Base-by-base conservation (phyloP, 2,888 invertebrate genomes). In the Drosophila neonasuta region DNA sequence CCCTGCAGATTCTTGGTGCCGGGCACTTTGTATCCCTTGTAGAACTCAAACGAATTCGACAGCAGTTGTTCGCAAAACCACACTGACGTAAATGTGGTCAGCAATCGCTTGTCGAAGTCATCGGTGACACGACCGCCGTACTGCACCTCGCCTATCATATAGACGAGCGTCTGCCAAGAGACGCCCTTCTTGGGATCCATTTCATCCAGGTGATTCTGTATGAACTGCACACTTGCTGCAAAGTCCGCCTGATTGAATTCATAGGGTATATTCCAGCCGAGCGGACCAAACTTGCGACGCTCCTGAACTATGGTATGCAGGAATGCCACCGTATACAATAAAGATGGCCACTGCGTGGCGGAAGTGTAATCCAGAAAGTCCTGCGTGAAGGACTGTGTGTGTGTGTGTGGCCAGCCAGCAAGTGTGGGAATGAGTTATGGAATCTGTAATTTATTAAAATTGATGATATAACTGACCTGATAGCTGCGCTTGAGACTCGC, bases 191-290 rank as follows among this genome's bases (percentile, higher is more conserved):
- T 98, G 0, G 97, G 97, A 90, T 99, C 98, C 92, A 98, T 96
- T 89, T 98, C 98, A 89, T 99, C 99, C 64, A 99, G 92, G 91
- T 99, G 98, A 90, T 98, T 98, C 90, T 98, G 98, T 65, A 99
- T 93, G 89, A 99, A 99, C 90, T 98, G 98, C 1, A 98, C 96
- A 68, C 98, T 96, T 2, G 98, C 97, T 2, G 97, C 96, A 88
- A 98, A 98, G 90, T 99, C 99, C 0, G 98, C 96, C 92, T 98
- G 98, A 91, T 91, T 91, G 90, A 99, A 99, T 91, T 99, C 98
- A 86, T 99, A 99, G 0, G 98, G 97, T 73, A 98, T 93, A 89
- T 99, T 99, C 99, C 99, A 99, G 8, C 98, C 98, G 11, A 99
- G 93, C 0, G 98, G 97, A 0, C 99, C 98, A 89, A 98, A 99